These are phyloP conservation scores for Clamator glandarius DNA, from an alignment of 2,797 vertebrate genomes.

Conservation along the genomic window DNA sequence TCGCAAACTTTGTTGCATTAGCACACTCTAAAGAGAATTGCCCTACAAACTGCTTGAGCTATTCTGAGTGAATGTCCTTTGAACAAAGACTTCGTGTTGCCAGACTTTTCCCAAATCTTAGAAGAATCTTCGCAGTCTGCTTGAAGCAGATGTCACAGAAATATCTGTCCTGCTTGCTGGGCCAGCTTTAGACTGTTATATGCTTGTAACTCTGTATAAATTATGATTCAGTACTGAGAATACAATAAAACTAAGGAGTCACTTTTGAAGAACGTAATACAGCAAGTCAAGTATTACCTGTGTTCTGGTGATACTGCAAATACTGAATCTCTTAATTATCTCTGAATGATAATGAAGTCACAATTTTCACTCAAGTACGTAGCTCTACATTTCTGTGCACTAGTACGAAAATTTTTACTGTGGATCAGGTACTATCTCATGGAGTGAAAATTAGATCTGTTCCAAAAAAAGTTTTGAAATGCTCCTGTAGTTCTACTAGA, in stretches of 20 bases:
- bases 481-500: background rate
- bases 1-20: background rate
- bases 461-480: background rate
- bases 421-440: background rate
- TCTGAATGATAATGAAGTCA: background rate
- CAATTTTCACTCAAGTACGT: background rate
- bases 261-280: background rate
- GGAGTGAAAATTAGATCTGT: background rate
- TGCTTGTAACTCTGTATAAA: background rate
- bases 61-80: background rate
- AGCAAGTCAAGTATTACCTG: background rate
- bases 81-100: background rate
- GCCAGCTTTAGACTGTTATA: background rate
- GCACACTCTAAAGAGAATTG: background rate
- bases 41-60: background rate
- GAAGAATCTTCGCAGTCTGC: background rate
- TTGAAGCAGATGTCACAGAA: background rate
- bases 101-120: background rate
- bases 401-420: background rate
- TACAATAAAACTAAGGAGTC: background rate
- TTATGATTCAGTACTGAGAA: background rate
- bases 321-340: background rate
- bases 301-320: background rate
- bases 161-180: background rate
- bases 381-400: background rate